Base-by-base conservation (phyloP, 2,797 vertebrate species). In the Alfaro cultratus region DNA sequence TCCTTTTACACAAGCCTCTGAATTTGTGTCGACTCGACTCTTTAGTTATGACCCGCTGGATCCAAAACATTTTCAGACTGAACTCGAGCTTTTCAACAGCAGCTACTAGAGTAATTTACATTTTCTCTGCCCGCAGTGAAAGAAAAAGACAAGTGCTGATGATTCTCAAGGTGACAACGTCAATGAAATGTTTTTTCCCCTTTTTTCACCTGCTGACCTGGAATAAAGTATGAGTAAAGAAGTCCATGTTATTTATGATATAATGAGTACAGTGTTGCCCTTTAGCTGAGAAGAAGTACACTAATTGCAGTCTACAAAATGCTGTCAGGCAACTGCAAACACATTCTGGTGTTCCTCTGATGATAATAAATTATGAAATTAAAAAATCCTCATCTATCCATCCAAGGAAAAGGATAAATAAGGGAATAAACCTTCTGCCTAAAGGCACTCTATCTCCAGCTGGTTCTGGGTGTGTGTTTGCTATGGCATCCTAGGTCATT, bases 1-100 rank as follows among this genome's bases (percentile, higher is more conserved):
- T 95, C 95, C 92, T 96, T 96, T 95, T 57, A 93, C 93, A 90
- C 89, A 83, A 85, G 85, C 87, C 81, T 92, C 92, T 91, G 79
- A 89, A 93, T 94, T 91, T 73, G 87, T 89, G 85, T 88, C 78
- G 73, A 90, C 87, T 89, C 86, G 89, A 85, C 87, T 91, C 86
- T 92, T 90, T 87, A 75, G 89, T 88, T 87, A 89, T 92, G 89
- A 90, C 90, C 88, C 83, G 79, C 79, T 82, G 79, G 77, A 91
- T 87, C 86, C 82, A 86, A 87, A 92, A 85, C 85, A 89, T 90
- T 91, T 86, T 87, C 79, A 83, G 81, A 90, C 85, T 89, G 83
- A 92, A 89, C 86, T 83, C 74, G 73, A 82, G 78, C 82, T 81
- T 75, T 86, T 88, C 85, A 74, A 82, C 89, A 82, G 78, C 84